Conservation (phyloP, 2,888 invertebrate genomes). For the Agrotis ipsilon region DNA sequence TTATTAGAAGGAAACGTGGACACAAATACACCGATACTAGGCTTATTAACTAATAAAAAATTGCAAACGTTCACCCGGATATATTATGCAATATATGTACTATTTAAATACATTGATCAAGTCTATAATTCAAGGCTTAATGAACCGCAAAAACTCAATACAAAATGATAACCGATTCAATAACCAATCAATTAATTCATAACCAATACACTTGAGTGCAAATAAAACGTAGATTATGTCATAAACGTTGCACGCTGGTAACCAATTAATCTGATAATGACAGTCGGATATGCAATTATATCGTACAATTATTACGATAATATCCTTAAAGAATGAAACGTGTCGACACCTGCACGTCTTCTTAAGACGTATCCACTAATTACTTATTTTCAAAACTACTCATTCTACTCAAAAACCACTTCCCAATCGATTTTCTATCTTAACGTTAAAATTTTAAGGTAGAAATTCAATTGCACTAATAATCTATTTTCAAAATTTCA, state of each 20-base stretch:
- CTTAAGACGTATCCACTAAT: slow-evolving; percentile 34
- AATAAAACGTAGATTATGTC: slow-evolving; percentile 51
- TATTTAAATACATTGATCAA: background rate
- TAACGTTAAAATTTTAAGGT: slow-evolving; percentile 14
- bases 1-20: too few species aligned
- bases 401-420: background rate
- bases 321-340: slow-evolving; percentile 40
- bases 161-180: slow-evolving; percentile 1
- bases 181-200: slow-evolving; percentile 38
- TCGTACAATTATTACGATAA: slow-evolving; percentile 61
- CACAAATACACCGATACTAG: too few species aligned
- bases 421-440: slow-evolving; percentile 9
- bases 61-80: too few species aligned
- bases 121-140: background rate
- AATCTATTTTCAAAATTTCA: background rate
- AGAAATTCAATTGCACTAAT: background rate
- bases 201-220: slow-evolving; percentile 22
- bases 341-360: slow-evolving; percentile 59
- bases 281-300: slow-evolving; percentile 59
- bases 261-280: slow-evolving; percentile 63
- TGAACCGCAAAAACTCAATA: slow-evolving; percentile 2
- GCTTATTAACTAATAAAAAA: too few species aligned
- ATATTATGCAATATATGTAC: background rate
- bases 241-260: slow-evolving; percentile 25
- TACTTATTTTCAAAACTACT: slow-evolving; percentile 40